phyloP scores from a whole-genome alignment of 2,113 vertebrate genomes.

The Corythaeola cristata region DNA sequence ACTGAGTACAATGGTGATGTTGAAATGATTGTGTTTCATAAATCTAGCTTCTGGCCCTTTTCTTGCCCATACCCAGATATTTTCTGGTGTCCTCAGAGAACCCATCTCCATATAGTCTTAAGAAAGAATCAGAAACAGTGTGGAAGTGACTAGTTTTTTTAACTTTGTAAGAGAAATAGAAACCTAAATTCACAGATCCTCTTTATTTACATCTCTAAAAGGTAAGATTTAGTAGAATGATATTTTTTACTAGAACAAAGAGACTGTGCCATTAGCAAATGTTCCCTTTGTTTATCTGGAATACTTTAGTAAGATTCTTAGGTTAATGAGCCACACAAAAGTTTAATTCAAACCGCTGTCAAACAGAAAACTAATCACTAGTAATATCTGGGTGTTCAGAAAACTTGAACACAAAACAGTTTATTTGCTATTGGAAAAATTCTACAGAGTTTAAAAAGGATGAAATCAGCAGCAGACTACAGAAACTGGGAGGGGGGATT shows the following conservation, averaged over 20 bases:
- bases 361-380: not conserved
- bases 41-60: not conserved
- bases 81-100: not conserved
- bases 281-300: not conserved
- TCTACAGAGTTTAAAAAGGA: not conserved
- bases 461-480: not conserved
- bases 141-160: not conserved
- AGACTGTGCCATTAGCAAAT: not conserved
- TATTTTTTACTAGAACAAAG: not conserved
- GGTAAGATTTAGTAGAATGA: not conserved
- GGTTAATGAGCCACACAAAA: not conserved
- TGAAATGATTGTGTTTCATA: not conserved
- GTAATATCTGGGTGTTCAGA: not conserved
- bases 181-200: not conserved
- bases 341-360: not conserved
- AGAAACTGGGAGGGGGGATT: not conserved
- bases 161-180: not conserved
- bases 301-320: not conserved
- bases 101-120: not conserved
- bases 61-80: not conserved
- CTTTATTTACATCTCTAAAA: not conserved
- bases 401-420: not conserved
- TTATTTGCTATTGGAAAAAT: not conserved
- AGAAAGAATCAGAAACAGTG: not conserved
- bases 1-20: not conserved